Conservation (phyloP, 1,140 invertebrate species). For the Olivierus martensii region DNA sequence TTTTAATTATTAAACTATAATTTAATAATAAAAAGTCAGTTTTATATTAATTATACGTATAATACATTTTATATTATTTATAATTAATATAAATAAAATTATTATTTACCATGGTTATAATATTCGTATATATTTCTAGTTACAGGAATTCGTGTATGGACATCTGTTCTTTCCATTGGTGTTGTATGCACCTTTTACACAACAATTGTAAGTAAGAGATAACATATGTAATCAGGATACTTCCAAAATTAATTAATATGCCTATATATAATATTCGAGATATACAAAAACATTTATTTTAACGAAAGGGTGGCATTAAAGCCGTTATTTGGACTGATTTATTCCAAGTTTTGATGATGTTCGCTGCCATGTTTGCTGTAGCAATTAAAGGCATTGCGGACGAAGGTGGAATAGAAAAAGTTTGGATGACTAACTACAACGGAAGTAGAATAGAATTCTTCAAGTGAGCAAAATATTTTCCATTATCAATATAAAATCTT, state of each 20-base stretch:
- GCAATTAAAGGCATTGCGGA: constrained; percentile 51
- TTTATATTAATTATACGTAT: too few species aligned
- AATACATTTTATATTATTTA: too few species aligned
- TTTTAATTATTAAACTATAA: too few species aligned
- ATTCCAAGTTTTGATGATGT: constrained; percentile 73
- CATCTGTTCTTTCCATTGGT: constrained; percentile 30
- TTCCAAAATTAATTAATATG: too few species aligned
- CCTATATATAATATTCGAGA: too few species aligned
- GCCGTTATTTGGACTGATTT: constrained; percentile 86
- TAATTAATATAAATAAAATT: too few species aligned
- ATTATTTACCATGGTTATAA: too few species aligned
- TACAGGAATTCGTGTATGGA: constrained; percentile 28
- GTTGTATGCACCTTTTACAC: constrained; percentile 35
- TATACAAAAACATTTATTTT: too few species aligned
- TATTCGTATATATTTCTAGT: constrained; percentile 24
- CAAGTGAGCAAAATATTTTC: constrained; percentile 11
- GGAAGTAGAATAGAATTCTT: constrained; percentile 57
- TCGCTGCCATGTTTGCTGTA: constrained; percentile 60
- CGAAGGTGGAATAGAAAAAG: constrained; percentile 47
- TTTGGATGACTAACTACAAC: constrained; percentile 49
- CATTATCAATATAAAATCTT: too few species aligned
- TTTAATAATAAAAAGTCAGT: too few species aligned
- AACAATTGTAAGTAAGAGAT: constrained; percentile 29
- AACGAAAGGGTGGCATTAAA: constrained; percentile 70
- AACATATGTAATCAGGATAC: too few species aligned